Base-by-base conservation (phyloP, 1,140 invertebrate species). In the Centruroides sculpturatus region DNA sequence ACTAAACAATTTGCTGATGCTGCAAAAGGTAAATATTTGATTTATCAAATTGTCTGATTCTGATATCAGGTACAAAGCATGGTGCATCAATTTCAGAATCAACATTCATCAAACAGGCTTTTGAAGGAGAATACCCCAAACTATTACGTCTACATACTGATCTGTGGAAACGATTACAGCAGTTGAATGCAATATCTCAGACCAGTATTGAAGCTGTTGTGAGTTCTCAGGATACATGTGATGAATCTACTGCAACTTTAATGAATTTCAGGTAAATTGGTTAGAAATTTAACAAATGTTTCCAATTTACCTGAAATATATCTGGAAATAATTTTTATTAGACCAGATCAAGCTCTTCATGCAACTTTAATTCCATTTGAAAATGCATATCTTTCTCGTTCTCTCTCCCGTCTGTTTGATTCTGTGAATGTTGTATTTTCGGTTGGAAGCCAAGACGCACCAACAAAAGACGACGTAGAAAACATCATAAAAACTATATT, bases 61-160 rank as follows among this genome's bases (percentile, higher is more conserved):
- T 23, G 23, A 23, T 23, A 23, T 23, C 23, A 2, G 0, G 23
- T 23, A 23, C 23, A 23, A 23, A 2, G 23, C 23, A 23, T 23
- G 23, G 23, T 23, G 41, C 41, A 41, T 41, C 41, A 41, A 41
- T 67, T 64, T 48, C 62, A 79, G 78, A 72, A 55, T 83, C 85
- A 0, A 77, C 81, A 52, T 83, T 85, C 67, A 79, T 91, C n/a
- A 87, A 85, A 68, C 87, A 92, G 75, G 84, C 86, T 48, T 78
- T 93, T 57, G 89, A 93, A 76, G 85, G 85, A 55, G 89, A 93
- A 73, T 93, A 85, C 75, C 89, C 90, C 13, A 91, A 87, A 71
- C 77, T 93, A 57, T 75, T 94, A 10, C 82, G 81, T 52, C 71
- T 85, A 35, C 83, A 80, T 72, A 74, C 80, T 56, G 83, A 85